Evolutionary conservation across 2,888 invertebrate genomes (phyloP).

Genomic region (Leucozona laternaria): DNA sequence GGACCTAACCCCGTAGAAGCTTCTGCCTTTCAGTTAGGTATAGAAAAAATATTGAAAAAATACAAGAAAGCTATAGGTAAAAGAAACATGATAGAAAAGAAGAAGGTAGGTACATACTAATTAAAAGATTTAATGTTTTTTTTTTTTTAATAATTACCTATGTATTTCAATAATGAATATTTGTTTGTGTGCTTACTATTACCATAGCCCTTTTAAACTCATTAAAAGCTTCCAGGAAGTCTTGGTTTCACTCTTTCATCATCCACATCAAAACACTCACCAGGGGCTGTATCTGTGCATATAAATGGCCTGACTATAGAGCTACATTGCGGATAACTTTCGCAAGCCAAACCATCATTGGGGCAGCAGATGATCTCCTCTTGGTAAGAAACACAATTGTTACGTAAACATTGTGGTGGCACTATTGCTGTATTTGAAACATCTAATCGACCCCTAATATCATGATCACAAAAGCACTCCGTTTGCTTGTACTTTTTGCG

Average conservation of each 20-base stretch:
- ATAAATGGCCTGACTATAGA: not conserved
- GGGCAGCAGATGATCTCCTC: constrained; percentile 26
- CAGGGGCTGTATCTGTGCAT: not conserved
- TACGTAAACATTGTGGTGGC: constrained; percentile 19
- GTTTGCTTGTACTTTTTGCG: not conserved
- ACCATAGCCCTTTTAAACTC: no score
- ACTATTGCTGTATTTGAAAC: not conserved
- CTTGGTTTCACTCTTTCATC: constrained; percentile 1
- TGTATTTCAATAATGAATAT: no score
- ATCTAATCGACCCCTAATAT: constrained; percentile 3
- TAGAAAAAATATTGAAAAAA: no score
- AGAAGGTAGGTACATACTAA: no score
- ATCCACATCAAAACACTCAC: not conserved
- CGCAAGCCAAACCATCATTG: not conserved
- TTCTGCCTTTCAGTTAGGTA: no score
- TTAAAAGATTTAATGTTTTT: no score
- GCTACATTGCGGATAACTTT: constrained; percentile 14
- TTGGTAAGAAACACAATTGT: constrained; percentile 6
- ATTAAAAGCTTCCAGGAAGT: not conserved
- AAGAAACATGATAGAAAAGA: no score
- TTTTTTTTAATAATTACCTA: no score
- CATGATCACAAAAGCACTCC: constrained; percentile 9
- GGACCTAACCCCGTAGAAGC: no score
- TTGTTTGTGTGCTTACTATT: no score
- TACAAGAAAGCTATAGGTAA: no score